Percentiles rank a stretch among this genome's conserved stretches.
Conservation (phyloP, 2,797 vertebrate genomes). For the Typhlichthys eigenmanni region DNA sequence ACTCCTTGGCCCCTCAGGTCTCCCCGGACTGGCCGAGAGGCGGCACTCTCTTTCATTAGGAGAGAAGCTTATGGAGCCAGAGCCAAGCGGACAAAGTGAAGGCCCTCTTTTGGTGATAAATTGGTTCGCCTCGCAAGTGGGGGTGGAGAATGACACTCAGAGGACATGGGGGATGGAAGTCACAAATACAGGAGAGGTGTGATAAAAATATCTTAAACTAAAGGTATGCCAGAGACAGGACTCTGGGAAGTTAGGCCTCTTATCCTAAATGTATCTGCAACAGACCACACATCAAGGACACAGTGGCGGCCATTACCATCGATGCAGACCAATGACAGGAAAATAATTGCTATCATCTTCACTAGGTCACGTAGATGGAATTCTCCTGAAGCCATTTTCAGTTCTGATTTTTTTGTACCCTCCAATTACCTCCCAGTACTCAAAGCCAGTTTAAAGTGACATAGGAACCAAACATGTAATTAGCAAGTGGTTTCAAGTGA, state of each 20-base stretch:
- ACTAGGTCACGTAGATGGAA: conserved; percentile 48
- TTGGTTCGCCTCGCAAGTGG: conserved; percentile 63
- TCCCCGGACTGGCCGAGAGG: conserved; percentile 68
- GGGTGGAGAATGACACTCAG: conserved; percentile 73
- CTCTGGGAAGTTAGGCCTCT: conserved; percentile 33
- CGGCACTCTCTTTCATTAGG: conserved; percentile 70
- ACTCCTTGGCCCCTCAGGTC: conserved; percentile 72
- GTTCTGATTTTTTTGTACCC: conserved; percentile 45
- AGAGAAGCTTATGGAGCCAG: conserved; percentile 64
- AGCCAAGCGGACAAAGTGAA: conserved; percentile 66
- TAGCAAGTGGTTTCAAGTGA: conserved; percentile 73
- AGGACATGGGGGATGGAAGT: conserved; percentile 75
- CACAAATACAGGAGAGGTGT: conserved; percentile 66
- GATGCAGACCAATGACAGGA: conserved; percentile 48
- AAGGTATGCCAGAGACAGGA: conserved; percentile 39
- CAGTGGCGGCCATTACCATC: conserved; percentile 54
- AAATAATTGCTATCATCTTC: conserved; percentile 65
- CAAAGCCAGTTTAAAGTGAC: conserved; percentile 64
- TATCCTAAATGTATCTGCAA: conserved; percentile 33
- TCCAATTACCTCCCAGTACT: conserved; percentile 57
- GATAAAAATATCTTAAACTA: conserved; percentile 73
- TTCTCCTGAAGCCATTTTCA: conserved; percentile 39
- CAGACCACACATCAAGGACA: conserved; percentile 58
- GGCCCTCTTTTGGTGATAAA: conserved; percentile 76
- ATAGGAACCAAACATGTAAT: conserved; percentile 67